Percentiles rank a stretch among this genome's conserved stretches.
These are phyloP conservation scores for Halichoerus grypus DNA, from an alignment of 2,113 vertebrate species.

Conservation along the genomic window DNA sequence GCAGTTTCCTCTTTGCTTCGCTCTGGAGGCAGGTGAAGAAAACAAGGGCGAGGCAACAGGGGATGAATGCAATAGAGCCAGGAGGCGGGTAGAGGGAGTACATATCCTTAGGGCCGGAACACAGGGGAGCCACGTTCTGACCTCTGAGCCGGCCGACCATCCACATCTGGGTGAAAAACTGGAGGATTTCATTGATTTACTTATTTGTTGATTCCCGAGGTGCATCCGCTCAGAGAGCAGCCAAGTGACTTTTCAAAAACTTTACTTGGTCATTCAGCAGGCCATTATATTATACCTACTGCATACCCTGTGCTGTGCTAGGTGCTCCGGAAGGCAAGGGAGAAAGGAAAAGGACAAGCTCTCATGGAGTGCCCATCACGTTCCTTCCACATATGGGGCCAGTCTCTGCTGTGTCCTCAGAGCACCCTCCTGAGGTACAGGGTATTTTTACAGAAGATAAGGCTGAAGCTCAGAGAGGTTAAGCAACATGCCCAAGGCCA, in stretches of 20 bases:
- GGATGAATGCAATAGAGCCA: background rate
- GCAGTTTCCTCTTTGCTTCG: background rate
- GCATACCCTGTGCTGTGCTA: background rate
- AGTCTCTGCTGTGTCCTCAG: background rate
- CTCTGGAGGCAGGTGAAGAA: background rate
- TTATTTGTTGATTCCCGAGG: background rate
- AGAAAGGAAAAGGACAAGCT: background rate
- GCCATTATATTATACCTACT: background rate
- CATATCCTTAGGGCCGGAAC: background rate
- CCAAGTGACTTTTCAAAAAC: background rate
- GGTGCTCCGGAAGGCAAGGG: background rate
- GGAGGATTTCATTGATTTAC: too few relatives aligned
- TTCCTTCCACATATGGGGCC: background rate
- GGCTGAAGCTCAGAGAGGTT: background rate
- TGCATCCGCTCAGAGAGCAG: background rate
- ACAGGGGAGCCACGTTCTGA: accelerated
- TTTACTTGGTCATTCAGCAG: background rate
- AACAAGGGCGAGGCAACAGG: background rate
- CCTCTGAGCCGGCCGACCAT: background rate
- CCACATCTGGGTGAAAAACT: background rate
- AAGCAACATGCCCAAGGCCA: background rate
- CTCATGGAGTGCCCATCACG: accelerated
- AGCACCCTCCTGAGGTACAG: background rate
- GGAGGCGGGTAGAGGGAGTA: background rate
- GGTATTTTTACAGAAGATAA: background rate